phyloP scores from a whole-genome alignment of 2,113 vertebrate genomes.

The Mustelus asterias region DNA sequence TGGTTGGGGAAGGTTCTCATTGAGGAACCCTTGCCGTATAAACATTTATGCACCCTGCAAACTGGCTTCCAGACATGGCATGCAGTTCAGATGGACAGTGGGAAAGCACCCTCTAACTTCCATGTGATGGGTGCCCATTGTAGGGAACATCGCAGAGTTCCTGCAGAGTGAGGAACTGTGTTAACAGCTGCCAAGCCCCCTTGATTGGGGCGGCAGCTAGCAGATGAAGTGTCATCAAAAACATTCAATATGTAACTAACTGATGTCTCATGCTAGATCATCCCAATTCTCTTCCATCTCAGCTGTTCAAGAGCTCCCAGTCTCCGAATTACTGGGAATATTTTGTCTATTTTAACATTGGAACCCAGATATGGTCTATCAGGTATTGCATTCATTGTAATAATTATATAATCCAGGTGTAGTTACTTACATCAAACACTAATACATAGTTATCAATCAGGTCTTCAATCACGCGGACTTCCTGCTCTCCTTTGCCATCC shows the following conservation, averaged over 20 bases:
- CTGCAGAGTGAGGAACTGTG: too few relatives aligned
- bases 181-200: too few relatives aligned
- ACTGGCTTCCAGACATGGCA: too few relatives aligned
- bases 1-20: too few relatives aligned
- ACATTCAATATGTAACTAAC: neutral
- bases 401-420: neutral
- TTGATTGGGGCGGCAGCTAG: too few relatives aligned
- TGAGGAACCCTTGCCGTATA: too few relatives aligned
- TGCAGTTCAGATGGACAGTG: too few relatives aligned
- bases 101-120: too few relatives aligned
- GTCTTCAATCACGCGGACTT: slow-evolving; percentile 91
- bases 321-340: neutral
- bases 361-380: neutral
- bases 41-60: too few relatives aligned
- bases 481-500: slow-evolving; percentile 85
- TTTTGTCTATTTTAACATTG: neutral
- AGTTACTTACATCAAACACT: slow-evolving; percentile 80
- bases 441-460: slow-evolving; percentile 85
- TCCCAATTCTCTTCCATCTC: neutral
- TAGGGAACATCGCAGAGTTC: too few relatives aligned
- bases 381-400: neutral
- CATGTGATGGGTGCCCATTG: too few relatives aligned
- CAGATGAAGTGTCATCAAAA: neutral
- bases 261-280: neutral
- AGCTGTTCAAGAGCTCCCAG: neutral